A percentile compares a stretch with the other conserved stretches of the same genome.
Conservation (phyloP, 2,797 vertebrate genomes). For the Pygocentrus nattereri region DNA sequence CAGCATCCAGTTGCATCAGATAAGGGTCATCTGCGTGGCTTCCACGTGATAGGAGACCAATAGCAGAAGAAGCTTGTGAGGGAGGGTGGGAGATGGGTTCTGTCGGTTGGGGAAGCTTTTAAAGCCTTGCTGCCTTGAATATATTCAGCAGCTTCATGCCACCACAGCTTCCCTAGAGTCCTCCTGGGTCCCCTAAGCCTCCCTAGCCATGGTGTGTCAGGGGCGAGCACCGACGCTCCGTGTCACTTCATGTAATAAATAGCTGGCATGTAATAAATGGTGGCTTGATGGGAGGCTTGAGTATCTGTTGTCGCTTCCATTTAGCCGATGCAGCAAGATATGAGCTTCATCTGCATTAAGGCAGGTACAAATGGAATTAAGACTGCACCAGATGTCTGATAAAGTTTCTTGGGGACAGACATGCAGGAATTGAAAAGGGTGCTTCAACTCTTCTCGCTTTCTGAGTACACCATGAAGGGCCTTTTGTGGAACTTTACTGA, state of each 20-base stretch:
- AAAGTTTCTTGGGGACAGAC: slow-evolving; percentile 28
- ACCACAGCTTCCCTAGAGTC: slow-evolving; percentile 22
- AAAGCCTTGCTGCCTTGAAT: slow-evolving; percentile 44
- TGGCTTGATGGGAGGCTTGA: slow-evolving; percentile 51
- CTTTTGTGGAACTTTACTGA: slow-evolving; percentile 12
- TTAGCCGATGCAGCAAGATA: slow-evolving; percentile 49
- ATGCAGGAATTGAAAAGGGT: background rate
- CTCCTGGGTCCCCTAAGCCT: slow-evolving; percentile 29
- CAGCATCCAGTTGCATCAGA: background rate
- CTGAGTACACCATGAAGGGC: background rate
- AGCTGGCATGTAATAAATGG: slow-evolving; percentile 54
- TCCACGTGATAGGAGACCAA: background rate
- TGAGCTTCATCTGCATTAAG: slow-evolving; percentile 51
- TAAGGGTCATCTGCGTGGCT: slow-evolving; percentile 32
- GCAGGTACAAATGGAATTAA: slow-evolving; percentile 52
- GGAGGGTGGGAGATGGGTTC: background rate
- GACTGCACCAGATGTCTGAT: slow-evolving; percentile 39
- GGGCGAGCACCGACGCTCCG: slow-evolving; percentile 25
- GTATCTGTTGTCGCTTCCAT: slow-evolving; percentile 53
- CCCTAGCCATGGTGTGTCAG: slow-evolving; percentile 30
- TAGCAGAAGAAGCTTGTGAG: background rate
- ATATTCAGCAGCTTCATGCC: slow-evolving; percentile 45
- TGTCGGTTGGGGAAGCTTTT: slow-evolving; percentile 44
- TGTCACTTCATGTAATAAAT: slow-evolving; percentile 60
- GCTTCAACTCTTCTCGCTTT: background rate